A percentile compares a stretch with the other conserved stretches of the same genome.
These are phyloP conservation scores for Agapetus fuscipes DNA, from an alignment of 2,888 invertebrate species.

Conservation along the genomic window DNA sequence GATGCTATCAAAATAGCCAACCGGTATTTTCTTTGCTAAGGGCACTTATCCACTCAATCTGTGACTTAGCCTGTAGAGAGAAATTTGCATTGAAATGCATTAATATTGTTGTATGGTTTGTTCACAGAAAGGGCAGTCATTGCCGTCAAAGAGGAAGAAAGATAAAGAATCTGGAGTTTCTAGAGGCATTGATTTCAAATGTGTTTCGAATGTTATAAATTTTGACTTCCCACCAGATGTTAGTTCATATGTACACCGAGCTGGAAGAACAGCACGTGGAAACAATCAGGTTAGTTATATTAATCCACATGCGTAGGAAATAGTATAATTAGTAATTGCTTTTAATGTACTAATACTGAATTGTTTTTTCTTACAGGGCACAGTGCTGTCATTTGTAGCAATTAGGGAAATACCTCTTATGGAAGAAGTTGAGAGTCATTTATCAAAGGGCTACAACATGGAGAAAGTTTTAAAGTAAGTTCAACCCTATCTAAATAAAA, in stretches of 20 bases:
- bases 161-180: conserved; percentile 95
- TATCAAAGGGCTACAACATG: conserved; percentile 56
- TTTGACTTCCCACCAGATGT: conserved; percentile 93
- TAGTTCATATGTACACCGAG: conserved; percentile 90
- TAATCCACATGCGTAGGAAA: too few species aligned
- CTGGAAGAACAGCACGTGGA: conserved; percentile 85
- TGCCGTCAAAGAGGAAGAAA: conserved; percentile 49
- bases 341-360: too few species aligned
- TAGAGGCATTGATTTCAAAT: conserved; percentile 96
- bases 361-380: conserved; percentile 47
- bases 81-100: too few species aligned
- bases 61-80: too few species aligned
- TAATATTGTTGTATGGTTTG: neutral
- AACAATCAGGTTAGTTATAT: conserved; percentile 61
- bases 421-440: conserved; percentile 64
- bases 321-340: too few species aligned
- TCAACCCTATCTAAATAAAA: neutral
- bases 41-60: too few species aligned
- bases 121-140: conserved; percentile 22
- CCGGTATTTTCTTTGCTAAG: too few species aligned
- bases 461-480: conserved; percentile 55
- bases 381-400: conserved; percentile 82
- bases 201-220: conserved; percentile 95
- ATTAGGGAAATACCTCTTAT: conserved; percentile 65
- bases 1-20: too few species aligned